phyloP scores from a whole-genome alignment of 1,140 invertebrate species.

The Brachionus koreanus region DNA sequence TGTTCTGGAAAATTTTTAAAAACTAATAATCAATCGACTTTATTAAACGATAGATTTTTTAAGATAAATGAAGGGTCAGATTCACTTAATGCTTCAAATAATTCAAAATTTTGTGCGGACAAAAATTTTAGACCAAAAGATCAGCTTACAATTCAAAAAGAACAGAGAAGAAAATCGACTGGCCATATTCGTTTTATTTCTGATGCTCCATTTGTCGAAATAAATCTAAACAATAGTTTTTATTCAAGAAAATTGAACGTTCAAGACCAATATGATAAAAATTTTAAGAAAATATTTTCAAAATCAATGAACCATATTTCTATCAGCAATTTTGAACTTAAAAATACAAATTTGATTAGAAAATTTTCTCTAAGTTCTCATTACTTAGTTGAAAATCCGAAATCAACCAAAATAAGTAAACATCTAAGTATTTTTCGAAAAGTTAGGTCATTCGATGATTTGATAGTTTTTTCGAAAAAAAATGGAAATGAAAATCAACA shows the following conservation, averaged over 20 bases:
- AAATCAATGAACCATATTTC: neutral
- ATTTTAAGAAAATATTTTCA: neutral
- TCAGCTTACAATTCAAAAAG: neutral
- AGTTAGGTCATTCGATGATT: neutral
- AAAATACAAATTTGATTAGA: neutral
- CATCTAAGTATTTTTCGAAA: no score
- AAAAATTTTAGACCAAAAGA: neutral
- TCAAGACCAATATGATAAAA: neutral
- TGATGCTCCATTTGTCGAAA: neutral
- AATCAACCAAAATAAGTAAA: neutral
- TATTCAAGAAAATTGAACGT: neutral
- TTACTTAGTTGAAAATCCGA: neutral
- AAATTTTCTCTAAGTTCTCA: neutral
- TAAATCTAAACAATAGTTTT: constrained; percentile 2
- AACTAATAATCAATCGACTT: no score
- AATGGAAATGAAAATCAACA: no score
- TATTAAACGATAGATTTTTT: no score
- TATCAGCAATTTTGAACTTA: neutral
- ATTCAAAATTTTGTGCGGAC: no score
- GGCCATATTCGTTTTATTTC: neutral
- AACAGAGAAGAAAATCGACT: constrained; percentile 16
- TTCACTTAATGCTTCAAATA: no score
- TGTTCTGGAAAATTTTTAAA: no score
- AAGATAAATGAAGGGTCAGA: no score
- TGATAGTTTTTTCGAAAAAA: no score